Base-by-base conservation (phyloP, 2,888 invertebrate species). In the Steinernema scapterisci region DNA sequence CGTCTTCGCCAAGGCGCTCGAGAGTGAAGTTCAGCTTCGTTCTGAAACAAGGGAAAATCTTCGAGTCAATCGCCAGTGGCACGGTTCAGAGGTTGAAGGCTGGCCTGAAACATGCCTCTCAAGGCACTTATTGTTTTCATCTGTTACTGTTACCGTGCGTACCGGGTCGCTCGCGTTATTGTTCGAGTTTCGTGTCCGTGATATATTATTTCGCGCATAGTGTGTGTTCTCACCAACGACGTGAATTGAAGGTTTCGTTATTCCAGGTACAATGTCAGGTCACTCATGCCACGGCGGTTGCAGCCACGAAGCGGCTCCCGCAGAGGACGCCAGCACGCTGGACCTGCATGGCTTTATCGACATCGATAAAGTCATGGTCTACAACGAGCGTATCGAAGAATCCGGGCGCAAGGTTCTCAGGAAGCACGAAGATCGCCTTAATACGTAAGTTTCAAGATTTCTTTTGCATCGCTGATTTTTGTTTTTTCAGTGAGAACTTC, bases 381-480 rank as follows among this genome's bases (percentile, higher is more conserved):
- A 97, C 44, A 97, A 97, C 88, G 97, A 97, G 90, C 90, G 91
- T 71, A 89, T 90, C 5, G 95, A 95, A 84, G 94, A 93, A 31
- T 93, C 94, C 13, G 97, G 95, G 21, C 93, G 92, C 89, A 91
- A 91, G 31, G 92, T 99, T 2, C 97, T 97, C 87, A 96, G 95
- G 70, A 23, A 16, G 3, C 80, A 76, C 76, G 72, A 54, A 7
- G 72, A 81, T 7, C 76, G 76, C 7, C 48, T 78, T n/a, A 80
- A 82, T n/a, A 80, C 70, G 80, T 80, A 70, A n/a, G 76, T 31
- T 56, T 31, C 38, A 6, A 6, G 13, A 46, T 43, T 44, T 23
- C 7, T 72, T 19, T 21, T 16, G 0, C 13, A 11, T 19, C 43
- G 38, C 48, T 48, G 5, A 48, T 44, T 7, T 21, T 16, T 21